Conservation (phyloP, 2,113 vertebrate species). For the Addax nasomaculatus region DNA sequence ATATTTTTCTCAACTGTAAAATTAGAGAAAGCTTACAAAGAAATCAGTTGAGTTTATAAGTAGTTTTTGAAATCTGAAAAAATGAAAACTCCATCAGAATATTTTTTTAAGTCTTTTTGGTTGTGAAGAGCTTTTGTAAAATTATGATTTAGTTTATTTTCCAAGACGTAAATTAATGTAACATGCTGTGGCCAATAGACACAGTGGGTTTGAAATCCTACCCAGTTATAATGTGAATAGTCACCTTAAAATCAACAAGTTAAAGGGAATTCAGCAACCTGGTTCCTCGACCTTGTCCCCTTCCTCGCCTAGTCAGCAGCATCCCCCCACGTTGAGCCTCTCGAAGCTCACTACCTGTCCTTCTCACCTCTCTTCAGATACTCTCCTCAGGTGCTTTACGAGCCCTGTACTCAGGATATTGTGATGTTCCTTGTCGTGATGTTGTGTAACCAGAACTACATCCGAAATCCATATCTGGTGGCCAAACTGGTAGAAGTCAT, state of each 20-base stretch:
- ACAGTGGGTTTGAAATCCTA: not conserved
- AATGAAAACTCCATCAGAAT: not conserved
- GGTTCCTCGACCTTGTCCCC: not conserved
- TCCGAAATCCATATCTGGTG: conserved; percentile 97
- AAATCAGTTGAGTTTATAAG: not conserved
- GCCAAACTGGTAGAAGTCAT: conserved; percentile 98
- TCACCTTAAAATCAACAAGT: not conserved
- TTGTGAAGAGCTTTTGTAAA: not conserved
- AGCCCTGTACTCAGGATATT: conserved; percentile 97
- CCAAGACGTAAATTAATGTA: not conserved
- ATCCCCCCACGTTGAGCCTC: fast-evolving
- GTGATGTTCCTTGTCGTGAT: conserved; percentile 98
- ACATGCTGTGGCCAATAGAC: not conserved
- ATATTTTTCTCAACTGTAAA: not conserved
- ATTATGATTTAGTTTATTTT: not conserved
- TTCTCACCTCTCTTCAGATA: conserved; percentile 82
- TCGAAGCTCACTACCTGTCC: fast-evolving
- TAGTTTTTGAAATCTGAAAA: not conserved
- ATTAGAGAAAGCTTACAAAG: not conserved
- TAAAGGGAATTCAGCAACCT: too few species aligned
- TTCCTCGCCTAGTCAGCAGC: fast-evolving
- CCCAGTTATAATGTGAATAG: not conserved
- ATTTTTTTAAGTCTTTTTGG: not conserved
- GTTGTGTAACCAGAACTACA: conserved; percentile 99
- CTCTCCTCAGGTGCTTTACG: conserved; percentile 97